Base-by-base conservation (phyloP, 2,113 vertebrate species). In the Aphelocoma coerulescens region DNA sequence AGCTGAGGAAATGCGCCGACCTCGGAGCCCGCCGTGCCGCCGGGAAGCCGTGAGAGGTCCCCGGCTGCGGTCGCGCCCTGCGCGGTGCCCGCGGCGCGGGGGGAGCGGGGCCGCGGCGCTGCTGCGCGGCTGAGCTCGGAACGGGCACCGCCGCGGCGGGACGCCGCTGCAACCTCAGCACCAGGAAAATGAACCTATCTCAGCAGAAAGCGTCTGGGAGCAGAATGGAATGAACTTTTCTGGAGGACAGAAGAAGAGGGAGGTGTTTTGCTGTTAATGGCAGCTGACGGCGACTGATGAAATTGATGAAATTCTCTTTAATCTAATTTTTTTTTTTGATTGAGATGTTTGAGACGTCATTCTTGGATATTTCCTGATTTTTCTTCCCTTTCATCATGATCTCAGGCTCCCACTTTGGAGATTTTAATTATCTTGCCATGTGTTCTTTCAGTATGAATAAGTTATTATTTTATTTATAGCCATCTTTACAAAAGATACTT, bases 391-490 rank as follows among this genome's bases (percentile, higher is more conserved):
- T 89, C 74, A 46, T 76, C 54, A 69, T 52, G 33, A 75, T 82
- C 87, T 89, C 16, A 7, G 21, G 12, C 63, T 89, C 82, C 44
- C 7, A 75, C 54, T 89, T 58, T 58, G 49, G 76, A 68, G 51
- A 84, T 92, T 79, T 92, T 92, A 95, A 88, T 96, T 92, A 83
- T 90, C 71, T 95, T 80, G 58, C 51, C 32, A 43, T 89, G 44
- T 3, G 2, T 65, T 95, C 93, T 84, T 96, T 89, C 73, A 49
- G 65, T 69, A 78, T 73, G 61, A 95, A 89, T 93, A 71, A 94
- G 79, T 82, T 62, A 69, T 48, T 71, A 65, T 28, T 74, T 87
- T 93, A 90, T 93, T 91, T 86, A 65, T 85, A 92, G 48, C 28
- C 37, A 32, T 49, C 69, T 82, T 75, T 61, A 43, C 37, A 54